Conservation (phyloP, 2,888 invertebrate genomes). For the Eutolmus rufibarbis region DNA sequence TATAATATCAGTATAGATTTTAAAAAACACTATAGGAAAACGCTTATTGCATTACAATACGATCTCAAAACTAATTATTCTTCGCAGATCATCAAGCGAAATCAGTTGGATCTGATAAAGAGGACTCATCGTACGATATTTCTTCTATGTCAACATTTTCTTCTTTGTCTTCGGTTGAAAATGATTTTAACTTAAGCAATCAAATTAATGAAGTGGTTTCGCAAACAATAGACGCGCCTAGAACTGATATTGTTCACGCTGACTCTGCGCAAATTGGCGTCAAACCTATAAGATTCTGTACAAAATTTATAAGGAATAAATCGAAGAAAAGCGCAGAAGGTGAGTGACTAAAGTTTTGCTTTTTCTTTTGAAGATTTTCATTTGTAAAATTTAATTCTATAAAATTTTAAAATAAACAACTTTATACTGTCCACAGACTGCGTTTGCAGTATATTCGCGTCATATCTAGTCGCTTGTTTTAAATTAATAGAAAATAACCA, state of each 20-base stretch:
- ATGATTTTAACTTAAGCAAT: not conserved
- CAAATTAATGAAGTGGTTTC: not conserved
- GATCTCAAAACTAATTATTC: not conserved
- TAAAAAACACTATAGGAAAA: not conserved
- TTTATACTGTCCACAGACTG: not conserved
- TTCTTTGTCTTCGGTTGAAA: not conserved
- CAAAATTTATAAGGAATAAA: not conserved
- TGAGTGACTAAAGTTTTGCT: not conserved
- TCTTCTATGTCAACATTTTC: not conserved
- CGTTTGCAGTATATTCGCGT: too few species aligned
- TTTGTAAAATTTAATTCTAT: too few species aligned
- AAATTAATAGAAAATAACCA: not conserved
- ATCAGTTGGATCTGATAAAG: not conserved
- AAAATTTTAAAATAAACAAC: not conserved
- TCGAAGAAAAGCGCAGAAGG: not conserved
- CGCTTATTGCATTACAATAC: too few species aligned
- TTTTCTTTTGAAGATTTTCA: too few species aligned
- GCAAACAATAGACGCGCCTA: not conserved
- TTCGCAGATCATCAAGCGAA: not conserved
- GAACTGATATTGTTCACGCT: not conserved
- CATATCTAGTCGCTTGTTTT: not conserved
- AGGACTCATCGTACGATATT: not conserved
- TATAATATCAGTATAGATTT: not conserved
- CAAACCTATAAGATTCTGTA: not conserved
- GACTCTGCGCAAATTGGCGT: not conserved